A percentile compares a stretch with the other conserved stretches of the same genome.
phyloP scores from a whole-genome alignment of 2,797 vertebrate species.

The Sebastiscus tertius region DNA sequence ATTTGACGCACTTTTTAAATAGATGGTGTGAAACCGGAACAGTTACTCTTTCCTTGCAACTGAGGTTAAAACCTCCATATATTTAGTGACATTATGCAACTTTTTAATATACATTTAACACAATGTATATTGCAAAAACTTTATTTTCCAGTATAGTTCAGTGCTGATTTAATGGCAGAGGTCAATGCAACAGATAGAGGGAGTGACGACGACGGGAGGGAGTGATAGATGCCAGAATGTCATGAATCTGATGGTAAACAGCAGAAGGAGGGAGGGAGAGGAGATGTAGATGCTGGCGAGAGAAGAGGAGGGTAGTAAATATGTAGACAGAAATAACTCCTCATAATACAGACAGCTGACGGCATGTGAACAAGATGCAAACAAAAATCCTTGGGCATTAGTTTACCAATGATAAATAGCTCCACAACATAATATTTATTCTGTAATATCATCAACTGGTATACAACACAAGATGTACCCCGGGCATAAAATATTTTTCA shows the following conservation, averaged over 20 bases:
- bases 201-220: neutral
- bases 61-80: neutral
- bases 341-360: slow-evolving; percentile 17
- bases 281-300: neutral
- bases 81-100: neutral
- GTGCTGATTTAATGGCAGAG: neutral
- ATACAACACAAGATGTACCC: neutral
- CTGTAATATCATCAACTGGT: neutral
- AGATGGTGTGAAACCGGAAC: neutral
- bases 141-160: neutral
- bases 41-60: neutral
- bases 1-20: neutral
- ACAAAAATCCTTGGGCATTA: neutral
- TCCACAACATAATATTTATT: neutral
- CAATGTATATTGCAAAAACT: neutral
- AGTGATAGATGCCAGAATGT: neutral
- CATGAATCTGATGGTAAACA: slow-evolving; percentile 4
- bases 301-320: slow-evolving; percentile 10
- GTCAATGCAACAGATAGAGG: neutral
- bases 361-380: slow-evolving; percentile 20
- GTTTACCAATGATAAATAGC: neutral
- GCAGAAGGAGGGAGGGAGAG: neutral
- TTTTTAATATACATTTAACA: neutral
- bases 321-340: slow-evolving; percentile 48
- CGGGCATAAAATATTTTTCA: neutral